Evolutionary conservation across 2,797 vertebrate species (phyloP), one percentile per base, ranked within the genome.

Genomic region (Nothura maculosa): DNA sequence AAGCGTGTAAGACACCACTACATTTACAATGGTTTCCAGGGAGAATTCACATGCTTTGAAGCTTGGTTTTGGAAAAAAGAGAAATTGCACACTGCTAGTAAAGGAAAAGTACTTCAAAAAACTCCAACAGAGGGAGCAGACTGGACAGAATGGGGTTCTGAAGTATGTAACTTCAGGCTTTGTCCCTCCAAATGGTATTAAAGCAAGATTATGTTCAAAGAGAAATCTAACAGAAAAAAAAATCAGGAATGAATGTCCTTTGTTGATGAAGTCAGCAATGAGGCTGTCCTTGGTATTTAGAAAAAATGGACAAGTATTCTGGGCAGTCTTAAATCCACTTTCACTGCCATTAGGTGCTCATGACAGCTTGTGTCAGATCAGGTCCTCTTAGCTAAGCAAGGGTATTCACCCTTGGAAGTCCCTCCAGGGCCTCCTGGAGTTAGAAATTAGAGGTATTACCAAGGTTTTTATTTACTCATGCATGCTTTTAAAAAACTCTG

Each of bases 121-220:
- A 48, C 30, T 86, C 68, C 88, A 90, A 90, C n/a, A 85, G 55
- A 92, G 62, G 66, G 69, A 92, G 63, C n/a, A 58, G 87, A 89
- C 90, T 11, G 28, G 89, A 76, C 63, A 89, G 43, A 78, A 73
- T 1, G 10, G 81, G 22, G 55, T 76, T 92, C 76, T 30, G 40
- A 69, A 36, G 21, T 34, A 47, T 50, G 34, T 8, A 36, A 68
- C 66, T 32, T 48, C 12, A 70, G 48, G 34, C 20, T 70, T 70
- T 52, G 8, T 52, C 50, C 38, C 18, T 12, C 30, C 6, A 0
- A 42, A 79, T 30, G 30, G 75, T 32, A 75, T 62, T 61, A 69
- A 48, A 83, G 5, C 13, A 85, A 78, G 3, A 19, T n/a, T 70
- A 19, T 16, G 85, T 32, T 42, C 57, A 34, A 38, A 11, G 9